Evolutionary conservation across 2,888 invertebrate species (phyloP).

Genomic region (Lathronympha strigana): DNA sequence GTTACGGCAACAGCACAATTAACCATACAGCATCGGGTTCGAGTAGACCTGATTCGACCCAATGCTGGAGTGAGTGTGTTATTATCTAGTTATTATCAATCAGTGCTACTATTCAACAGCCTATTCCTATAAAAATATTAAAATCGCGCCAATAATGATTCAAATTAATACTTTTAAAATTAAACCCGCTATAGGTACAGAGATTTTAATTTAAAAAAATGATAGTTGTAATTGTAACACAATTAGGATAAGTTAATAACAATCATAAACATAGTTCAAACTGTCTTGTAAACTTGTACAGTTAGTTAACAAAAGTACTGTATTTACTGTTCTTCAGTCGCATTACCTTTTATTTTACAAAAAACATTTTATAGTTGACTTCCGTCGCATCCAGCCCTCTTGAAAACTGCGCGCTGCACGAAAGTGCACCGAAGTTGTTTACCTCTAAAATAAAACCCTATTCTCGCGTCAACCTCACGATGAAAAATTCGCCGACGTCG

Average conservation of each 20-base stretch:
- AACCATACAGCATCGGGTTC: too few relatives aligned
- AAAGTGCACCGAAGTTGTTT: constrained; percentile 37
- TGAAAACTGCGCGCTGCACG: constrained; percentile 20
- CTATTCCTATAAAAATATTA: too few relatives aligned
- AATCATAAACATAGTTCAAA: background rate
- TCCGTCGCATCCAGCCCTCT: constrained; percentile 9
- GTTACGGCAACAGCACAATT: too few relatives aligned
- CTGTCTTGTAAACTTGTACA: constrained; percentile 8
- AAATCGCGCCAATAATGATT: too few relatives aligned
- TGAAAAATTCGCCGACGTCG: constrained; percentile 30
- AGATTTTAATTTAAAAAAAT: background rate
- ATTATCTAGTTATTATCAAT: too few relatives aligned
- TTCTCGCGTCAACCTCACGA: constrained; percentile 26
- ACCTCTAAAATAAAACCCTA: constrained; percentile 36
- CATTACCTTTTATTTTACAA: constrained; percentile 18
- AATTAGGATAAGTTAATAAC: too few relatives aligned
- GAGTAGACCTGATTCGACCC: too few relatives aligned
- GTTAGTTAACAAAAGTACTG: background rate
- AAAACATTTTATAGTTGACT: constrained; percentile 13
- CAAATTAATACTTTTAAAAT: too few relatives aligned
- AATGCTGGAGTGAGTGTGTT: too few relatives aligned
- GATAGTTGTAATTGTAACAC: background rate
- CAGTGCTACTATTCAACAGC: too few relatives aligned
- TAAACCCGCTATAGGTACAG: too few relatives aligned
- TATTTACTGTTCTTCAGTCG: background rate